phyloP scores from a whole-genome alignment of 2,797 vertebrate genomes.

The Myioborus miniatus region DNA sequence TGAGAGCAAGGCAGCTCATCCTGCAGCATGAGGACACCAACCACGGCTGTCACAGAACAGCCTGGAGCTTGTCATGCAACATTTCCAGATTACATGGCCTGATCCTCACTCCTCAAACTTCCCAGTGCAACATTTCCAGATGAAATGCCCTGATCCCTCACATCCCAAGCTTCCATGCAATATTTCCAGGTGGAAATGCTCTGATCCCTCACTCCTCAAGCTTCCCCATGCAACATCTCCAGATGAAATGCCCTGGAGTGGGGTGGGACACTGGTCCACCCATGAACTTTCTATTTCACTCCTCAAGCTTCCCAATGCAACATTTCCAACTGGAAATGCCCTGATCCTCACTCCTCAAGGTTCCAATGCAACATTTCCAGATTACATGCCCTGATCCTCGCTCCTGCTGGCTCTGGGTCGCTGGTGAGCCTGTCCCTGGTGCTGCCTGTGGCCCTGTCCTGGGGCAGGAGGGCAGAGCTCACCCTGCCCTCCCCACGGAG shows the following conservation, averaged over 20 bases:
- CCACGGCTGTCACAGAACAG: background rate
- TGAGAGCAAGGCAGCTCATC: background rate
- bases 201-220: background rate
- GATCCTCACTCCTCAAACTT: background rate
- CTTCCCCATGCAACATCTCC: no score
- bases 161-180: no score
- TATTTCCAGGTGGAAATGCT: background rate
- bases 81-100: background rate
- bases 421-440: rapidly evolving
- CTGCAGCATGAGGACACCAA: background rate
- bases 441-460: rapidly evolving
- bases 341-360: background rate
- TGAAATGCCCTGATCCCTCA: no score
- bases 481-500: background rate
- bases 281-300: no score
- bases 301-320: no score
- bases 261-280: no score
- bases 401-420: background rate
- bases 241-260: no score
- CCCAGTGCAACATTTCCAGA: no score
- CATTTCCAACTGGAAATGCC: background rate
- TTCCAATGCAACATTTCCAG: background rate
- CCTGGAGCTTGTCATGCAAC: background rate
- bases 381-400: background rate
- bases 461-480: background rate